Percentiles rank a stretch among this genome's conserved stretches.
Conservation (phyloP, 2,888 invertebrate genomes). For the Rhagonycha fulva region DNA sequence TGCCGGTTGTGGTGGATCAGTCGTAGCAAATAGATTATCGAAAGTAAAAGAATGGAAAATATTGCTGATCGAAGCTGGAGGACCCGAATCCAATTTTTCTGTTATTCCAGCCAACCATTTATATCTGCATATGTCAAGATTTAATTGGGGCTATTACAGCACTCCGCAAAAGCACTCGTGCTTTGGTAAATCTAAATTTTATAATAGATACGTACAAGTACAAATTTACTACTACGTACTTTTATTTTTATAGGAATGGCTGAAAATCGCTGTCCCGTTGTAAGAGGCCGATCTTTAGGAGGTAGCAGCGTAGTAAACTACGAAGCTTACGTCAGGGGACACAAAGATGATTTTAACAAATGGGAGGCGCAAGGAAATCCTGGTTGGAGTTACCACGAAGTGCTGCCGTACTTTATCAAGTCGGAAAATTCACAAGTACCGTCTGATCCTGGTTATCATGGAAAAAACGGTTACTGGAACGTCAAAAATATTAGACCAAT, state of each 20-base stretch:
- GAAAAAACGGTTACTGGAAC: background rate
- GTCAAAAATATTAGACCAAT: background rate
- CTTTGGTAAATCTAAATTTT: background rate
- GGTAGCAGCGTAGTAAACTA: background rate
- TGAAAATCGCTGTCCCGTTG: background rate
- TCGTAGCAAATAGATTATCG: constrained; percentile 66
- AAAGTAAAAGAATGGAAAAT: constrained; percentile 69
- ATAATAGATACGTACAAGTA: background rate
- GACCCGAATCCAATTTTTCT: constrained; percentile 1
- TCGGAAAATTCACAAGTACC: background rate
- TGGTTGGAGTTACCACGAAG: background rate
- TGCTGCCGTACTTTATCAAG: background rate
- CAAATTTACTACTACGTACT: background rate
- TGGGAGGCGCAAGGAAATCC: background rate
- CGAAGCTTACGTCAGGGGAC: background rate
- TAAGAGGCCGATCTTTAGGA: background rate
- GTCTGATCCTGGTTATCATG: background rate
- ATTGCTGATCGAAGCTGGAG: constrained; percentile 69
- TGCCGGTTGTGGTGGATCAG: constrained; percentile 68
- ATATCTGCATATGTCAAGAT: background rate
- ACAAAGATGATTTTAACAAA: background rate
- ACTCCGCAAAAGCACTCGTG: background rate
- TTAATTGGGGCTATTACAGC: constrained; percentile 2
- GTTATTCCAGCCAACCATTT: background rate
- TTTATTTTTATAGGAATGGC: background rate